These are phyloP conservation scores for Diplodus sargus DNA, from an alignment of 2,797 vertebrate genomes.

Conservation along the genomic window DNA sequence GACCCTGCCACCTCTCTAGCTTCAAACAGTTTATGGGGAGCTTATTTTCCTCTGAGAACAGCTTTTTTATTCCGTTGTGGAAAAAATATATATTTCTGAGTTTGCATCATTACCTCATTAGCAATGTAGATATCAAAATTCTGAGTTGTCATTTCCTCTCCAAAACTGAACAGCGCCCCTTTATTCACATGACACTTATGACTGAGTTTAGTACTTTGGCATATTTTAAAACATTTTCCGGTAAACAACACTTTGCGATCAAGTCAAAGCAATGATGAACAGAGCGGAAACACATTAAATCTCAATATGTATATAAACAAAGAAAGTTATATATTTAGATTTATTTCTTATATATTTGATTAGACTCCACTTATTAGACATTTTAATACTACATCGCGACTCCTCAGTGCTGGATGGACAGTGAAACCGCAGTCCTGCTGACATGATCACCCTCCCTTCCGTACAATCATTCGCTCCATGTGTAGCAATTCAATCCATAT, in stretches of 20 bases:
- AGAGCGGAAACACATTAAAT: conserved; percentile 30
- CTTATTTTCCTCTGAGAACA: too few species aligned
- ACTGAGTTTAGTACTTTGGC: conserved; percentile 40
- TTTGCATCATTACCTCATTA: too few species aligned
- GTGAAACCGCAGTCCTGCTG: conserved; percentile 57
- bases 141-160: too few species aligned
- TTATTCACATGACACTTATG: conserved; percentile 12
- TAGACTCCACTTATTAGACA: conserved; percentile 15
- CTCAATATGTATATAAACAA: conserved; percentile 3
- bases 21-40: too few species aligned
- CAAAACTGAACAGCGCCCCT: too few species aligned
- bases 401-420: conserved; percentile 19
- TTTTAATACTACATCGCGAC: background rate
- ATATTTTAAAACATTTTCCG: conserved; percentile 3
- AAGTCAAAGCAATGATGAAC: conserved; percentile 19
- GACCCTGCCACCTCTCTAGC: too few species aligned
- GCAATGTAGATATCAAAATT: too few species aligned
- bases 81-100: too few species aligned
- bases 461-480: conserved; percentile 19
- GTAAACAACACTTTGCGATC: conserved; percentile 27
- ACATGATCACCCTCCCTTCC: conserved; percentile 17
- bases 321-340: conserved; percentile 20
- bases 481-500: conserved; percentile 13
- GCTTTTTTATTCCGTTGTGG: too few species aligned
- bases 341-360: conserved; percentile 39